Conservation (phyloP, 2,888 invertebrate species). For the Apoda limacodes region DNA sequence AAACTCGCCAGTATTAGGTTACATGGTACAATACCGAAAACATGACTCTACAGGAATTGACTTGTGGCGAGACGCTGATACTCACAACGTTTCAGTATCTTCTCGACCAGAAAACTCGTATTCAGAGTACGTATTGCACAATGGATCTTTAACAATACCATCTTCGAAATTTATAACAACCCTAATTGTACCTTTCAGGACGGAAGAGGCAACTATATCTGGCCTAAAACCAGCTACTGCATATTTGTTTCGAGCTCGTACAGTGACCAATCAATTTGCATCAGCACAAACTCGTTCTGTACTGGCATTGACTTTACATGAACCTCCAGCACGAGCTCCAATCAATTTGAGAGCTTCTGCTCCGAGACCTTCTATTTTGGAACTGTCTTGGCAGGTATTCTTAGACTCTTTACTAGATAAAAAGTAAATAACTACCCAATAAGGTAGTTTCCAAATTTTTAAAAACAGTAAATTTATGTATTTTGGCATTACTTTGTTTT, state of each 20-base stretch:
- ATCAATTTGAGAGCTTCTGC: conserved; percentile 49
- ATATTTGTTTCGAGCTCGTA: conserved; percentile 52
- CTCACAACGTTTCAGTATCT: conserved; percentile 68
- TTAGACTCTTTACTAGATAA: not conserved
- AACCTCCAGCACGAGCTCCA: conserved; percentile 55
- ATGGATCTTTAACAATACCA: not conserved
- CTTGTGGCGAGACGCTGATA: conserved; percentile 69
- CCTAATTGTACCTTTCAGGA: conserved; percentile 24
- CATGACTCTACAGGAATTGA: conserved; percentile 62
- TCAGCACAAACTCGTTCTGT: conserved; percentile 54
- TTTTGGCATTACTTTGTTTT: too few species aligned
- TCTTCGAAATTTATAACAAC: not conserved
- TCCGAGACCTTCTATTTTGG: conserved; percentile 46
- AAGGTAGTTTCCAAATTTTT: too few species aligned
- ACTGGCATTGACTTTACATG: conserved; percentile 52
- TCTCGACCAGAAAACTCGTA: conserved; percentile 40
- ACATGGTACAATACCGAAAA: conserved; percentile 79
- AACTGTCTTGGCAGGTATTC: conserved; percentile 57
- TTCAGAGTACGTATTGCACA: conserved; percentile 38
- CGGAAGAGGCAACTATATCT: conserved; percentile 51
- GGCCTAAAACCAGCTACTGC: conserved; percentile 59
- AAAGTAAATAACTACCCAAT: not conserved
- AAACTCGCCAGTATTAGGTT: conserved; percentile 83
- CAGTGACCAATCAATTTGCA: conserved; percentile 57
- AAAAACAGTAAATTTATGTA: too few species aligned